Percentiles rank a stretch among this genome's conserved stretches.
These are phyloP conservation scores for Bolinopsis microptera DNA, from an alignment of 37 sponge, comb jelly and placozoan genomes.

Conservation along the genomic window DNA sequence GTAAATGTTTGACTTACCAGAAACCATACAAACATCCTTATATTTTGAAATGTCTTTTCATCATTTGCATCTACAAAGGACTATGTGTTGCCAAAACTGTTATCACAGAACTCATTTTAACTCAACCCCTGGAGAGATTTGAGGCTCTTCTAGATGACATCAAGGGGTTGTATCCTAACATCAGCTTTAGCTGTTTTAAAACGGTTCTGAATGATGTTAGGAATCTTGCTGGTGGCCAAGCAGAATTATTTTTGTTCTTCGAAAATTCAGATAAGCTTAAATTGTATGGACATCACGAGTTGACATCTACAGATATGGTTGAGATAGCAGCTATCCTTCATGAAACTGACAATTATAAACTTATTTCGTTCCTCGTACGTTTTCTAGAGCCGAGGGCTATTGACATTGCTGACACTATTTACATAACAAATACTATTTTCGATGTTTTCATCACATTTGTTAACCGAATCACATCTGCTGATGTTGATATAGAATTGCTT, in stretches of 20 bases:
- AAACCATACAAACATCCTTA: slow-evolving; percentile 4
- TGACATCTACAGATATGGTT: slow-evolving; percentile 13
- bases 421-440: not conserved
- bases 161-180: not conserved
- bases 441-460: not conserved
- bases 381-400: slow-evolving; percentile 34
- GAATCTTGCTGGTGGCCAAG: not conserved
- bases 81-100: slow-evolving; percentile 1
- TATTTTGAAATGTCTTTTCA: slow-evolving; percentile 5
- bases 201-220: not conserved
- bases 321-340: not conserved
- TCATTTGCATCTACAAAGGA: slow-evolving; percentile 23
- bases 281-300: not conserved
- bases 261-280: slow-evolving; percentile 37
- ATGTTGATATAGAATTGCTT: slow-evolving; percentile 24
- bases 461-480: not conserved
- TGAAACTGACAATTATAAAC: not conserved
- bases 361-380: not conserved
- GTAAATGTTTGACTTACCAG: slow-evolving; percentile 19
- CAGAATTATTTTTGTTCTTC: not conserved
- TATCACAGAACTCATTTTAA: not conserved
- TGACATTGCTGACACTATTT: slow-evolving; percentile 29
- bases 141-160: not conserved
- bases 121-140: slow-evolving; percentile 39
- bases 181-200: slow-evolving; percentile 10